Evolutionary conservation across 2,888 invertebrate species (phyloP).

Genomic region (Cheilosia urbana): DNA sequence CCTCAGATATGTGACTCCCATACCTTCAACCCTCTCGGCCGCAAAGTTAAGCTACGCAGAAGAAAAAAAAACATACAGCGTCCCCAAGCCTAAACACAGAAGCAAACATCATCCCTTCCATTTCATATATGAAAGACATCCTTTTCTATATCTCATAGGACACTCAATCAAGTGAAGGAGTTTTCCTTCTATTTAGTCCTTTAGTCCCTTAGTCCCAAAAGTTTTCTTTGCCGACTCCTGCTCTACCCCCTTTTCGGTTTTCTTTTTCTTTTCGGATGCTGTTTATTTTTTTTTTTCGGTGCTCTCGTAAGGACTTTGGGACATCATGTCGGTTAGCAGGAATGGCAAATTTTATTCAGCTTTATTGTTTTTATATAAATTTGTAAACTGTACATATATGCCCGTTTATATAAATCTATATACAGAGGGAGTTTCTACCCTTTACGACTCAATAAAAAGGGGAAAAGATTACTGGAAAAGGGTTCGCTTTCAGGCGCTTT

Average conservation of each 20-base stretch:
- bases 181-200: slow-evolving; percentile 63
- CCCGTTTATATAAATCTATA: slow-evolving; percentile 15
- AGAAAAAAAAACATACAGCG: slow-evolving; percentile 13
- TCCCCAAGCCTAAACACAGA: slow-evolving; percentile 36
- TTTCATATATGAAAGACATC: slow-evolving; percentile 63
- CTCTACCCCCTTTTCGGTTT: slow-evolving; percentile 27
- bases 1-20: slow-evolving; percentile 57
- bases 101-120: slow-evolving; percentile 69
- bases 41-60: slow-evolving; percentile 62
- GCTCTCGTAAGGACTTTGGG: slow-evolving; percentile 10
- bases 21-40: slow-evolving; percentile 72
- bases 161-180: slow-evolving; percentile 76
- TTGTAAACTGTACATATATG: slow-evolving; percentile 60
- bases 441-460: slow-evolving; percentile 52
- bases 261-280: slow-evolving; percentile 42
- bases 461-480: slow-evolving; percentile 51
- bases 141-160: slow-evolving; percentile 71
- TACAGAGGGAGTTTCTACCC: slow-evolving; percentile 52
- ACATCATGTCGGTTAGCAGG: slow-evolving; percentile 55
- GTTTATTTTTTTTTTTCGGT: slow-evolving; percentile 21
- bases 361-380: slow-evolving; percentile 74
- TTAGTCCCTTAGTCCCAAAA: slow-evolving; percentile 62
- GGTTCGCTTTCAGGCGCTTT: slow-evolving; percentile 61
- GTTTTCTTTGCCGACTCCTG: slow-evolving; percentile 44
- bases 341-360: slow-evolving; percentile 69